A percentile compares a stretch with the other conserved stretches of the same genome.
These are phyloP conservation scores for Melitaea cinxia DNA, from an alignment of 1,140 invertebrate genomes.

Conservation along the genomic window DNA sequence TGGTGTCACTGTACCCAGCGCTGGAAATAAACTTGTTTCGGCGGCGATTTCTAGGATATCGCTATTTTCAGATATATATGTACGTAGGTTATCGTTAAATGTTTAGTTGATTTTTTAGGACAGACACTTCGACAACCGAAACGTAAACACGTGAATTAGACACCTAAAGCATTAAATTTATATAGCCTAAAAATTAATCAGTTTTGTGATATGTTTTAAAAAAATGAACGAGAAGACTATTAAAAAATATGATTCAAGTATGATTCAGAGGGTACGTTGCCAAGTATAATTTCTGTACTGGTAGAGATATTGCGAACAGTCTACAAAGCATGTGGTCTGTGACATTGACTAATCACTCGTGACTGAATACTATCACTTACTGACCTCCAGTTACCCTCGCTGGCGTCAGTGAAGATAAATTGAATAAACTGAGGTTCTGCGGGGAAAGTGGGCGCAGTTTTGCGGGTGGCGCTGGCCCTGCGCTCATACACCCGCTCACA, in stretches of 20 bases:
- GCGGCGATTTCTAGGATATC: constrained; percentile 46
- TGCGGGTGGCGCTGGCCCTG: constrained; percentile 27
- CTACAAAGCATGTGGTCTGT: constrained; percentile 38
- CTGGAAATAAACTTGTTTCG: constrained; percentile 48
- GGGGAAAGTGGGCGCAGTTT: constrained; percentile 50
- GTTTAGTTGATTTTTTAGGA: constrained; percentile 1
- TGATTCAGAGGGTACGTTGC: constrained; percentile 28
- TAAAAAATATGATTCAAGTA: constrained; percentile 23
- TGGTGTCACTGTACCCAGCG: constrained; percentile 49
- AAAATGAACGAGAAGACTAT: constrained; percentile 10
- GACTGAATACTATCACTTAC: constrained; percentile 55
- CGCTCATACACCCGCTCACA: constrained; percentile 27
- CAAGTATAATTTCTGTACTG: constrained; percentile 31
- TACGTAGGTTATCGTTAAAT: constrained; percentile 22
- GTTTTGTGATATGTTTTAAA: neutral
- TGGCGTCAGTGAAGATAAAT: constrained; percentile 57
- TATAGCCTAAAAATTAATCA: too few relatives aligned
- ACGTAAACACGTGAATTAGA: neutral
- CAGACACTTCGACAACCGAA: neutral
- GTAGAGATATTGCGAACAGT: constrained; percentile 21
- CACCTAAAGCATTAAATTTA: too few relatives aligned
- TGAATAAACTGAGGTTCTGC: constrained; percentile 31
- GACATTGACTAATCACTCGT: constrained; percentile 52
- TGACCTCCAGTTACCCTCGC: constrained; percentile 59
- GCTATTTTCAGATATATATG: constrained; percentile 37